A percentile compares a stretch with the other conserved stretches of the same genome.
These are phyloP conservation scores for Fundulus diaphanus DNA, from an alignment of 2,797 vertebrate genomes.

Conservation along the genomic window DNA sequence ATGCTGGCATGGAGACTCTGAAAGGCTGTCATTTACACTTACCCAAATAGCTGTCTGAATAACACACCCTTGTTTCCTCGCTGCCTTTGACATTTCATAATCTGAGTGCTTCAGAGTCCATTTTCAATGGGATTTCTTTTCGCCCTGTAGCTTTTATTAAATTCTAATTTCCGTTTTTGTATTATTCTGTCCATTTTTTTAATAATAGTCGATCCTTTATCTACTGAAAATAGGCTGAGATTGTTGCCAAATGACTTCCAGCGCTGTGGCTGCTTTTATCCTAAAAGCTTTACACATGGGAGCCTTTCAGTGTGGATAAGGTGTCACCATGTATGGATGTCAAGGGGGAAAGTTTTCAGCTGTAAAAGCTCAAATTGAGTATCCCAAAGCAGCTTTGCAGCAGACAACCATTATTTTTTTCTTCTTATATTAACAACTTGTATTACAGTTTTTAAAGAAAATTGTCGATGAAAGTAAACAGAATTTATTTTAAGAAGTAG, in stretches of 20 bases:
- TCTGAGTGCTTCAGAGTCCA: constrained; percentile 21
- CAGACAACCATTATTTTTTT: not conserved
- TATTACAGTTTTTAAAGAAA: not conserved
- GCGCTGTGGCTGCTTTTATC: constrained; percentile 36
- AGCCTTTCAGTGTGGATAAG: constrained; percentile 3
- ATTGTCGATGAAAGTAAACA: not conserved
- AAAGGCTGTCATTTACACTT: constrained; percentile 15
- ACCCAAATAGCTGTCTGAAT: constrained; percentile 2
- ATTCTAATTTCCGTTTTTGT: constrained; percentile 38
- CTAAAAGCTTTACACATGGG: constrained; percentile 39
- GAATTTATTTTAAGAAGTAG: not conserved
- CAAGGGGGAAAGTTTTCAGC: constrained; percentile 32
- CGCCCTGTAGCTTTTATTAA: constrained; percentile 17
- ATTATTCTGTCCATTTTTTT: constrained; percentile 26
- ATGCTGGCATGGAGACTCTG: not conserved
- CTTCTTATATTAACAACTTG: not conserved
- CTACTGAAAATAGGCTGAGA: constrained; percentile 50
- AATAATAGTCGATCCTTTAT: constrained; percentile 21
- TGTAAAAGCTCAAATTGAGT: constrained; percentile 6
- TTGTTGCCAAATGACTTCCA: constrained; percentile 39
- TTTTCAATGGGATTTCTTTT: constrained; percentile 23
- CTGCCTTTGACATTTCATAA: constrained; percentile 14
- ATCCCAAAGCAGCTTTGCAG: not conserved
- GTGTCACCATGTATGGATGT: not conserved
- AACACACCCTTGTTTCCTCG: constrained; percentile 4